Evolutionary conservation across 2,113 vertebrate genomes (phyloP).

Genomic region (Esox niger): DNA sequence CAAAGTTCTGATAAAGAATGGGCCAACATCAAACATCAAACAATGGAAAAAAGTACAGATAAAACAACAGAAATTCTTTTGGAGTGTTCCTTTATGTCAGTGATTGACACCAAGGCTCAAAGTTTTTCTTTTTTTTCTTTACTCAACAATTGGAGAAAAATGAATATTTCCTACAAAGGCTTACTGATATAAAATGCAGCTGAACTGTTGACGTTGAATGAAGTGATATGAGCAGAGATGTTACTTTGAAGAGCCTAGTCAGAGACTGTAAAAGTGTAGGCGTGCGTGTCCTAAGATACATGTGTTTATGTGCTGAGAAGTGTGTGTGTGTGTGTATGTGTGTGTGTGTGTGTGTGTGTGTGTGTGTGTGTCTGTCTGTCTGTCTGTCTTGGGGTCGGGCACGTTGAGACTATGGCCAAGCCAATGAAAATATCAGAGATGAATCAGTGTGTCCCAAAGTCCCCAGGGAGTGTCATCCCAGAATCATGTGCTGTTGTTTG

Average conservation of each 20-base stretch:
- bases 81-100: neutral
- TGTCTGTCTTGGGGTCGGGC: no score
- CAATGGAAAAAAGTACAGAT: no score
- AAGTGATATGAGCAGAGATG: no score
- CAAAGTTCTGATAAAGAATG: no score
- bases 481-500: conserved; percentile 12
- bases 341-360: conserved; percentile 1
- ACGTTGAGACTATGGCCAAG: neutral
- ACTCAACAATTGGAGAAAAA: neutral
- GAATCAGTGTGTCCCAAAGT: no score
- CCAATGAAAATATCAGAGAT: no score
- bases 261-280: neutral
- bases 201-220: neutral
- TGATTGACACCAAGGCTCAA: neutral
- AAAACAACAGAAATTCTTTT: neutral
- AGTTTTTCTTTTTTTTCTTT: neutral
- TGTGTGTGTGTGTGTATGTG: neutral
- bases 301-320: no score
- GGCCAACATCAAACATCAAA: no score
- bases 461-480: neutral
- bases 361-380: conserved; percentile 26
- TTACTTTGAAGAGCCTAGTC: no score
- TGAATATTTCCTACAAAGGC: neutral
- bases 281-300: no score
- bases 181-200: neutral